Base-by-base conservation (phyloP, 2,888 invertebrate genomes). In the Lasiommata megera region DNA sequence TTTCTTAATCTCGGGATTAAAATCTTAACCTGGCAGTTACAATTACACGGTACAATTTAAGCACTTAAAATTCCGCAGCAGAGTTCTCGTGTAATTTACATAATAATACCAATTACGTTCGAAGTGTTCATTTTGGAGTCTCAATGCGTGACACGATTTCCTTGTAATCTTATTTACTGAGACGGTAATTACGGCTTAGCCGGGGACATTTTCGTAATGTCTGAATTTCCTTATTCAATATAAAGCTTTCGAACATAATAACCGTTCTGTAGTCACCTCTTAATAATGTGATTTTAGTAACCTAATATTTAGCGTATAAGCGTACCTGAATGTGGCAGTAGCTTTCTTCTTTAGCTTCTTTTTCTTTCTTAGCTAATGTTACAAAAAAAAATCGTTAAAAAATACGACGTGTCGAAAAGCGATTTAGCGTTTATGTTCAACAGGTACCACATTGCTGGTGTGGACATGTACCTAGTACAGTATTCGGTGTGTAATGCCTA, bases 31-130 rank as follows among this genome's bases (percentile, higher is more conserved):
- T 14, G 37, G 31, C 62, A 51, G 47, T 43, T 31, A 62, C n/a
- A 62, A 59, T 62, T 57, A 57, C 47, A 37, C 52, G 43, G 54
- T 54, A 57, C 56, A 60, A 52, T 56, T 62, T 57, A 60, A 62
- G 51, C 53, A 59, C 60, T 62, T 58, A 60, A 62, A 55, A 62
- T 57, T 58, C 60, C 44, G 16, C 54, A 36, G 54, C 50, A 46
- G 47, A 62, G 62, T 64, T 64, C 46, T 48, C 58, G 62, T 59
- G 58, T 63, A 58, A 65, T 64, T 67, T 64, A 63, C 65, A 65
- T 67, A 67, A 65, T 64, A 63, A 64, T 62, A 64, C 61, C 62
- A 64, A 67, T 67, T 64, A 62, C 57, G 62, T 56, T 61, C 52
- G 60, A 63, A 65, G 61, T 63, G 61, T 59, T 60, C 58, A 67